Evolutionary conservation across 2,113 vertebrate genomes (phyloP).

Genomic region (Otolemur garnettii): DNA sequence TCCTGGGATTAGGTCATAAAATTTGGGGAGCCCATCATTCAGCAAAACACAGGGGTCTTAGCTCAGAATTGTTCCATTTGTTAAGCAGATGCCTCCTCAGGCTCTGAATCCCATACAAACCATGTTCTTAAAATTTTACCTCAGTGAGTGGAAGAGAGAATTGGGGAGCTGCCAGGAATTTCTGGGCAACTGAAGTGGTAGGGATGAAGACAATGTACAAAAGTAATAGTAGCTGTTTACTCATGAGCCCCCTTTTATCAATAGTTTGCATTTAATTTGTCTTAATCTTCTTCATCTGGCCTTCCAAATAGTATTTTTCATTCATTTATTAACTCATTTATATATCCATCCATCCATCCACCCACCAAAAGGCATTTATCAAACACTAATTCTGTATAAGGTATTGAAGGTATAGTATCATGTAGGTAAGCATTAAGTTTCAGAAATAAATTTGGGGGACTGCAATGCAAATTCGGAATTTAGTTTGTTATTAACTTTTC

Average conservation of each 20-base stretch:
- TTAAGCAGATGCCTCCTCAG: not conserved
- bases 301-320: not conserved
- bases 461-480: not conserved
- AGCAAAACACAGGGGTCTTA: not conserved
- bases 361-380: not conserved
- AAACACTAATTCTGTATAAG: not conserved
- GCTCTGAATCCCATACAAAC: not conserved
- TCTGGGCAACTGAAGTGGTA: not conserved
- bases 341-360: not conserved
- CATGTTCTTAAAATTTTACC: not conserved
- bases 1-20: no score
- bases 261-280: slow-evolving; percentile 7
- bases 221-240: not conserved
- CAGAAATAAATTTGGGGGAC: not conserved
- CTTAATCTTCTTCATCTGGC: not conserved
- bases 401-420: not conserved
- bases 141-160: not conserved
- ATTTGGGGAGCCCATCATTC: not conserved
- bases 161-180: not conserved
- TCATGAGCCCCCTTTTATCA: not conserved
- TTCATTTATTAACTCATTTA: not conserved
- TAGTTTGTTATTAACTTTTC: not conserved
- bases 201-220: not conserved
- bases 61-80: not conserved
- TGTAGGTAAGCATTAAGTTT: not conserved